phyloP scores from a whole-genome alignment of 2,888 invertebrate genomes.

The Trichogramma evanescens region DNA sequence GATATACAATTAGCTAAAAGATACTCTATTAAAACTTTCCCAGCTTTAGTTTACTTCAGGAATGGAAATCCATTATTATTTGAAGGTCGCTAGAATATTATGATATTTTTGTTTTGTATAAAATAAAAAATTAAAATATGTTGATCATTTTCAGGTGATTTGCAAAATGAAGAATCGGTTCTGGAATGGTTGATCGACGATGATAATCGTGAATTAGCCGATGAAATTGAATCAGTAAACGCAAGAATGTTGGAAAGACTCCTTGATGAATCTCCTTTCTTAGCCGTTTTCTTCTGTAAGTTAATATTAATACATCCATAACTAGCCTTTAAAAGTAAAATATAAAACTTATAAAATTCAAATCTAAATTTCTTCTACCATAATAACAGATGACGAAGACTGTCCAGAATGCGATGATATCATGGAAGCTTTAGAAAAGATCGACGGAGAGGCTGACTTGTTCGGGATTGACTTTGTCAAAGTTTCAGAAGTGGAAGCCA shows the following conservation, averaged over 20 bases:
- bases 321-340: not conserved
- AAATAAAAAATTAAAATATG: not conserved
- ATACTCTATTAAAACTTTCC: slow-evolving; percentile 90
- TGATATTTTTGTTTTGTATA: not conserved
- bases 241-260: slow-evolving; percentile 80
- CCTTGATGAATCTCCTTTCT: slow-evolving; percentile 75
- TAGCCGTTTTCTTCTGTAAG: slow-evolving; percentile 90
- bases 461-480: slow-evolving; percentile 94
- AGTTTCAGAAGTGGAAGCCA: slow-evolving; percentile 74
- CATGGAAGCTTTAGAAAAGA: slow-evolving; percentile 81
- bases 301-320: slow-evolving; percentile 20
- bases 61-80: slow-evolving; percentile 60
- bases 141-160: slow-evolving; percentile 57
- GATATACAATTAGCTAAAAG: slow-evolving; percentile 85
- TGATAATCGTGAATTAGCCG: slow-evolving; percentile 85
- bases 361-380: not conserved
- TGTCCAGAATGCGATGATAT: slow-evolving; percentile 89
- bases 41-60: slow-evolving; percentile 84
- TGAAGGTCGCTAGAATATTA: slow-evolving; percentile 48
- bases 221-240: slow-evolving; percentile 90
- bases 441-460: slow-evolving; percentile 89
- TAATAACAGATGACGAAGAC: slow-evolving; percentile 69
- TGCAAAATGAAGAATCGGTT: slow-evolving; percentile 86
- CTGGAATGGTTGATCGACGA: slow-evolving; percentile 90
- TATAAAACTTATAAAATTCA: not conserved